Base-by-base conservation (phyloP, 1,140 invertebrate genomes). In the Sinella curviseta region DNA sequence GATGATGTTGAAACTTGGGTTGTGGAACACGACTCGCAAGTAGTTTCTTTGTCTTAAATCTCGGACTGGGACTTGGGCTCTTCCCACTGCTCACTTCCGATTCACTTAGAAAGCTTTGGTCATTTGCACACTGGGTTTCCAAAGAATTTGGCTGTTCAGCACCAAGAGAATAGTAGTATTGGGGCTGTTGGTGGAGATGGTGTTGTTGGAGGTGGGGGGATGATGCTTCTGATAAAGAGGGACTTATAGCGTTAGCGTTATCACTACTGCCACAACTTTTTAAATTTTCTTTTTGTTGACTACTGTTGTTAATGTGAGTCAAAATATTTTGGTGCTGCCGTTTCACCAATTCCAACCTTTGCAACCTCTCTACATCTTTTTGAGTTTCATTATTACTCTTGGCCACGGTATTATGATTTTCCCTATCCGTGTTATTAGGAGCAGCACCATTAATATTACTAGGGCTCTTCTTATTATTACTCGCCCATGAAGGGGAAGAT, bases 101-200 rank as follows among this genome's bases (percentile, higher is more conserved):
- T 30, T 70, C 65, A 33, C 65, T 70, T 30, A 70, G 31, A 33
- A 70, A 70, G 12, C 28, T 31, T 24, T 70, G 65, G 65, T 70
- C 65, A 70, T 70, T 70, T 3, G 26, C 65, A 33, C 65, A 70
- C 26, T 70, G 65, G 1, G 65, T 70, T 70, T 70, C 65, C 65
- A 70, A 70, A 4, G 65, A 70, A n/a, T 70, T 70, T 70, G 65
- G 65, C 65, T 70, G 65, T n/a, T 70, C 39, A 60, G 39, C 39
- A 48, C 39, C 57, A 65, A 26, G 57, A 26, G 57, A 65, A 65
- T 17, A 65, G 57, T 65, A 65, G 4, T 14, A 31, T 8, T 70
- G 26, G 28, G n/a, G 8, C n/a, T n/a, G n/a, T n/a, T n/a, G n/a
- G n/a, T n/a, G n/a, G n/a, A n/a, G n/a, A n/a, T n/a, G n/a, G n/a